These are phyloP conservation scores for Plemyria rubiginata DNA, from an alignment of 2,888 invertebrate genomes.

Conservation along the genomic window DNA sequence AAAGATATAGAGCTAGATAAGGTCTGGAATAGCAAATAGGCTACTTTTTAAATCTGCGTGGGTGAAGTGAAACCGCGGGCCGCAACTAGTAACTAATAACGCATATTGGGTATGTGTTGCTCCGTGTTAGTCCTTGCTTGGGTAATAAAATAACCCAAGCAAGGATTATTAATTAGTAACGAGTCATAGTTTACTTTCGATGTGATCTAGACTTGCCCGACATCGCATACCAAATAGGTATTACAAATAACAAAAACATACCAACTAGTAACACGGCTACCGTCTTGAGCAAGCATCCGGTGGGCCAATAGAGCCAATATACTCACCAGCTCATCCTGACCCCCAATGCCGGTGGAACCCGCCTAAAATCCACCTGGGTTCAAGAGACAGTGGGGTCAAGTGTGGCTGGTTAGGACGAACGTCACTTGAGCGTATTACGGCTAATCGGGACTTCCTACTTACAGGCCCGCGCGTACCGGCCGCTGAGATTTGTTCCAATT, in stretches of 20 bases:
- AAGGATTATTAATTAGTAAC: background rate
- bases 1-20: too few relatives aligned
- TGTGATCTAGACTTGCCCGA: constrained; percentile 30
- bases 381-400: constrained; percentile 24
- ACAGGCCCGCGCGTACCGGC: constrained; percentile 61
- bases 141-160: too few relatives aligned
- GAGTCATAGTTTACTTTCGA: background rate
- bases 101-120: too few relatives aligned
- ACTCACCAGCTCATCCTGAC: constrained; percentile 59
- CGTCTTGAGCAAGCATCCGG: constrained; percentile 82
- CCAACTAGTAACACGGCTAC: constrained; percentile 51
- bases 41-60: too few relatives aligned
- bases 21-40: too few relatives aligned
- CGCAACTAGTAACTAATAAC: too few relatives aligned
- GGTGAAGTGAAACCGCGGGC: too few relatives aligned
- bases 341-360: constrained; percentile 42
- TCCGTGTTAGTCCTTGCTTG: too few relatives aligned
- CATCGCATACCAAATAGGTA: constrained; percentile 44
- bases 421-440: constrained; percentile 81
- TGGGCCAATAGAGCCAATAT: constrained; percentile 79
- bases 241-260: constrained; percentile 42
- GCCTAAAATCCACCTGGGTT: constrained; percentile 31
- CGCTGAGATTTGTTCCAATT: constrained; percentile 82
- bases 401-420: constrained; percentile 46
- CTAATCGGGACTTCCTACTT: constrained; percentile 83